Conservation (phyloP, 1,140 invertebrate species). For the Halictus rubicundus region DNA sequence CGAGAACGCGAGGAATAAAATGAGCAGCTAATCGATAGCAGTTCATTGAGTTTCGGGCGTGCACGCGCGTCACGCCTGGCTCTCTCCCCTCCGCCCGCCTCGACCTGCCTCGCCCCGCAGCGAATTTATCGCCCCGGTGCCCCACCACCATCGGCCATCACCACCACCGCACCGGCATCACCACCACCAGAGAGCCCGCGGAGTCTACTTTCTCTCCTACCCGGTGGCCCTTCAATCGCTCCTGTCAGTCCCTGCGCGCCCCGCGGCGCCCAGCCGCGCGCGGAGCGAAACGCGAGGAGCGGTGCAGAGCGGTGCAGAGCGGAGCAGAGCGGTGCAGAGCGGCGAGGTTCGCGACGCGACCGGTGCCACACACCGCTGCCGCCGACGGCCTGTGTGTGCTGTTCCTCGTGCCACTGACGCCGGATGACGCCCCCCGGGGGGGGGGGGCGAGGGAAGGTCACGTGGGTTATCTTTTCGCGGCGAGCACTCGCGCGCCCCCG, state of each 20-base stretch:
- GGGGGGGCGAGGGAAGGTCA: conserved; percentile 60
- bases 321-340: too few species aligned
- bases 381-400: conserved; percentile 16
- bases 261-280: neutral
- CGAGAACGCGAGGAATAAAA: conserved; percentile 69
- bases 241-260: conserved; percentile 19
- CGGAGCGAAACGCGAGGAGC: neutral
- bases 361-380: conserved; percentile 25
- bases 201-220: neutral
- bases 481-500: conserved; percentile 64
- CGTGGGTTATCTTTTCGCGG: conserved; percentile 71
- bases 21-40: conserved; percentile 77
- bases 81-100: neutral
- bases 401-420: conserved; percentile 4
- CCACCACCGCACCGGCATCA: conserved; percentile 3
- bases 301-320: too few species aligned
- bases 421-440: neutral
- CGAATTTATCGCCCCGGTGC: neutral
- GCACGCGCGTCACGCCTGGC: conserved; percentile 46
- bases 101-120: neutral
- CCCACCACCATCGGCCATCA: neutral
- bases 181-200: too few species aligned
- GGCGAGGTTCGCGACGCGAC: too few species aligned
- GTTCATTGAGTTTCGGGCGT: conserved; percentile 77
- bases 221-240: conserved; percentile 16